A percentile compares a stretch with the other conserved stretches of the same genome.
These are phyloP conservation scores for Vultur gryphus DNA, from an alignment of 2,797 vertebrate genomes.

Conservation along the genomic window DNA sequence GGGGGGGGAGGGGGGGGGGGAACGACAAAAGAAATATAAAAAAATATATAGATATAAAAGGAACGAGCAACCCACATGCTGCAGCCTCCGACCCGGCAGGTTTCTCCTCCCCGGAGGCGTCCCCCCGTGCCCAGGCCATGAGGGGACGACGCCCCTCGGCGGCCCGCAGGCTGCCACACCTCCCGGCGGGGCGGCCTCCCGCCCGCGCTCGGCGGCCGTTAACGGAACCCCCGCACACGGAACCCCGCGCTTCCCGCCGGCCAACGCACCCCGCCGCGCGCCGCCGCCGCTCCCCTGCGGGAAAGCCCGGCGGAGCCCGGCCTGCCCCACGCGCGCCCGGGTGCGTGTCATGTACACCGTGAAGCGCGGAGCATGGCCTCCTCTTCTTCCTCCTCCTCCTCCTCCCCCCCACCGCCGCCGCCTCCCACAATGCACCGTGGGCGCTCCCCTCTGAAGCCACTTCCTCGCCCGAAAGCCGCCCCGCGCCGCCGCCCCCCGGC, in stretches of 20 bases:
- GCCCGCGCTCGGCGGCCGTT: background rate
- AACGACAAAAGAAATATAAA: background rate
- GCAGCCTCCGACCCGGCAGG: background rate
- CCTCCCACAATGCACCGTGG: constrained; percentile 61
- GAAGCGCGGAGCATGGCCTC: background rate
- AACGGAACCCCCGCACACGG: background rate
- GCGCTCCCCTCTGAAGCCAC: background rate
- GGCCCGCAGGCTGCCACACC: background rate
- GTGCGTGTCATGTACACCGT: background rate
- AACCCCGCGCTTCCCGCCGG: background rate
- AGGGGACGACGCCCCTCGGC: background rate
- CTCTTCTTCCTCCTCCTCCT: background rate
- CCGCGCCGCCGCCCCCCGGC: background rate
- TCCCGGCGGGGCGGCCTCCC: background rate
- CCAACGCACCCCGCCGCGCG: background rate
- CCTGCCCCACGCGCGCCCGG: background rate
- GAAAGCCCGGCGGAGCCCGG: background rate
- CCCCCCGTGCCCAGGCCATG: background rate
- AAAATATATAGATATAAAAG: background rate
- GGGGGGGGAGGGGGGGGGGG: too few relatives aligned
- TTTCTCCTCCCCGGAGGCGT: background rate
- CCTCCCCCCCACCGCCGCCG: background rate
- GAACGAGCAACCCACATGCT: background rate
- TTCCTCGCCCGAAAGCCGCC: background rate
- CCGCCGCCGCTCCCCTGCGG: background rate